Evolutionary conservation across 1,140 invertebrate genomes (phyloP).

Genomic region (Stegodyphus mimosarum): DNA sequence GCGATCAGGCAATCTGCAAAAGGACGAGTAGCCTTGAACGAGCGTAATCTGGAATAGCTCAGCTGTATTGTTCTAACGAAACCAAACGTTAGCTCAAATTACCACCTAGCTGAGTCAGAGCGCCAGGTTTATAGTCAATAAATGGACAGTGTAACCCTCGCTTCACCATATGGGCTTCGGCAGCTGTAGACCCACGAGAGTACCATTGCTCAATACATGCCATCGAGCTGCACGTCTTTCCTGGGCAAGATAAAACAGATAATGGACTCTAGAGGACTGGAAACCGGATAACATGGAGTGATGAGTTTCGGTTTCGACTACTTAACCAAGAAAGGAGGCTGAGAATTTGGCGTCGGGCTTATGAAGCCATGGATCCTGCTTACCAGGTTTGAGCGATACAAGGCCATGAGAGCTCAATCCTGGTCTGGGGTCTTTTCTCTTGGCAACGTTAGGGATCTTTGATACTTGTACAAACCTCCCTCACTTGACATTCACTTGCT

Average conservation of each 20-base stretch:
- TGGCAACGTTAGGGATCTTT: not conserved
- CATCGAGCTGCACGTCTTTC: not conserved
- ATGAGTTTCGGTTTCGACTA: not conserved
- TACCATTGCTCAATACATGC: not conserved
- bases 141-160: not conserved
- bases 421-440: not conserved
- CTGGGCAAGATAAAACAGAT: not conserved
- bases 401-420: not conserved
- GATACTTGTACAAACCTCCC: not conserved
- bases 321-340: not conserved
- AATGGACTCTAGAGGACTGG: not conserved
- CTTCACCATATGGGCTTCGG: not conserved
- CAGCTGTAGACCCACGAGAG: not conserved
- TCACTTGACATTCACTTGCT: too few species aligned
- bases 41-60: not conserved
- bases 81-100: slow-evolving; percentile 2
- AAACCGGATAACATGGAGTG: not conserved
- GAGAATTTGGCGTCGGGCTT: not conserved
- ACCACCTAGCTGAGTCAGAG: not conserved
- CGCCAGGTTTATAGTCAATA: not conserved
- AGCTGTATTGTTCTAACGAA: not conserved
- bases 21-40: not conserved
- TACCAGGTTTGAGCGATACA: not conserved
- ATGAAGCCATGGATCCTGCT: not conserved
- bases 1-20: not conserved